Evolutionary conservation across 1,140 invertebrate species (phyloP), one percentile per base, ranked within the genome.

Genomic region (Steinernema feltiae): DNA sequence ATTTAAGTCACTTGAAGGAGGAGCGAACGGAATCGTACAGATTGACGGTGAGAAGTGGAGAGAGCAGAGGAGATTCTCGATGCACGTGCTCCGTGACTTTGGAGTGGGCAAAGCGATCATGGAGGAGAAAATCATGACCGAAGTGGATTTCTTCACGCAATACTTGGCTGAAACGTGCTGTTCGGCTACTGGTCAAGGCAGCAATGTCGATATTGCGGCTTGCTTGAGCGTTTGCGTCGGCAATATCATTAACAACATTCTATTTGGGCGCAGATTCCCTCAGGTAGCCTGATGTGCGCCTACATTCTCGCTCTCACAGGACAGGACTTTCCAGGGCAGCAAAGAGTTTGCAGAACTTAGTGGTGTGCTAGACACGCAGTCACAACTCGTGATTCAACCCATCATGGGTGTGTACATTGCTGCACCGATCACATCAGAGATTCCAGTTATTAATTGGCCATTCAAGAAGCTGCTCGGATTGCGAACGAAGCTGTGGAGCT

Each of bases 41-140:
- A 85, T 82, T 27, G 92, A 93, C 78, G 95, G 94, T 70, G 90
- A 91, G 74, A 88, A 95, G 81, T 97, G 94, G 94, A 93, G 94
- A 86, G 92, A 93, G 79, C 93, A 97, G 86, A 89, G 95, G 72
- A 90, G 91, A 76, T 97, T 97, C 88, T 89, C 97, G 17, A 93
- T 97, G 81, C 91, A 93, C 77, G 91, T 93, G 74, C 89, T 97
- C 0, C 89, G 94, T 32, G 91, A 92, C 80, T 94, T 98, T 79
- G 95, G 95, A 15, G 93, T 85, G 53, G 92, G 92, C 31, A 92
- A 92, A 82, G 90, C 92, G 81, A 89, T 91, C 76, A 92, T 96
- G 91, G 93, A 95, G 86, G 89, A 89, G 21, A 90, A 92, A 86
- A 95, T 97, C 77, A 93, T 92, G 91, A 92, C 69, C 1, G 81